Evolutionary conservation across 2,113 vertebrate species (phyloP).

Genomic region (Leptobrachium ailaonicum): DNA sequence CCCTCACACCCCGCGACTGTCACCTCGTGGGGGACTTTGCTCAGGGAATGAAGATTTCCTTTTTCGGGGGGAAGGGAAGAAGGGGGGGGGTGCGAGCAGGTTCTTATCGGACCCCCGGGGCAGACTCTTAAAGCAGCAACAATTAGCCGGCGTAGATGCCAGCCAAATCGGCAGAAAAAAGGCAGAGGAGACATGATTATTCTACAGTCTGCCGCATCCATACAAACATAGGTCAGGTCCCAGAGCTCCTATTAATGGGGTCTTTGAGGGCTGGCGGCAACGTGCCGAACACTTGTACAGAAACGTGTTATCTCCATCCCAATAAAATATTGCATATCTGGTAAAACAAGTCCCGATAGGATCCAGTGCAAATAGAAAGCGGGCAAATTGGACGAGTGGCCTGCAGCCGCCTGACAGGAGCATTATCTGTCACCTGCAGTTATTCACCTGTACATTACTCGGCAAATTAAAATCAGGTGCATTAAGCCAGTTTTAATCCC

Average conservation of each 20-base stretch:
- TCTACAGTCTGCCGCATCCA: conserved; percentile 14
- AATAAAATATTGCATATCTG: too few relatives aligned
- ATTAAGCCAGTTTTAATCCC: too few relatives aligned
- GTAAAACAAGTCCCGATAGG: too few relatives aligned
- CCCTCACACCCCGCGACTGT: conserved; percentile 39
- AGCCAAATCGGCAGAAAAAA: conserved; percentile 4
- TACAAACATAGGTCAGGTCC: conserved; percentile 7
- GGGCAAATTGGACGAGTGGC: too few relatives aligned
- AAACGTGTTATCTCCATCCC: too few relatives aligned
- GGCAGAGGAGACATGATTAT: conserved; percentile 10
- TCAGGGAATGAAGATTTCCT: conserved; percentile 31
- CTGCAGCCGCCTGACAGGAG: too few relatives aligned
- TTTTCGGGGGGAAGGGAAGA: background rate
- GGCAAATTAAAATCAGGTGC: too few relatives aligned
- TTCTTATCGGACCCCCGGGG: conserved; percentile 32
- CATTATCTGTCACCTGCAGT: too few relatives aligned
- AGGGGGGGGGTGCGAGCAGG: background rate
- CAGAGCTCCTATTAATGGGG: background rate
- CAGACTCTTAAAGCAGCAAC: conserved; percentile 42
- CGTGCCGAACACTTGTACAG: background rate
- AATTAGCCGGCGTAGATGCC: conserved; percentile 31
- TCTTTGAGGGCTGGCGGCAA: background rate
- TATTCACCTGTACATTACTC: too few relatives aligned
- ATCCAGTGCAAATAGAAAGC: too few relatives aligned
- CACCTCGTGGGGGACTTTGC: conserved; percentile 52